Evolutionary conservation across 2,113 vertebrate genomes (phyloP).

Genomic region (Dissostichus mawsoni): DNA sequence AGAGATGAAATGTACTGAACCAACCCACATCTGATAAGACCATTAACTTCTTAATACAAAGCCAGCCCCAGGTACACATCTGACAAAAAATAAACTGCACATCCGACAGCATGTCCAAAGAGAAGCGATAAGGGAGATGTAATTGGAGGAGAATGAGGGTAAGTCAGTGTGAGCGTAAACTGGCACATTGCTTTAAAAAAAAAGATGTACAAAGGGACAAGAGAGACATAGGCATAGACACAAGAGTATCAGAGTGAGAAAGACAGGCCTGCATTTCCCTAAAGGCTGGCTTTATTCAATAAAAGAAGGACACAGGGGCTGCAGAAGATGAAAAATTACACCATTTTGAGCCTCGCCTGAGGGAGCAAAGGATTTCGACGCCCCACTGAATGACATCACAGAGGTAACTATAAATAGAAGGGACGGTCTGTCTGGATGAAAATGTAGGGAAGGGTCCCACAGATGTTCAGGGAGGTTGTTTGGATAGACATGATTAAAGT

Average conservation of each 20-base stretch:
- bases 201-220: slow-evolving; percentile 15
- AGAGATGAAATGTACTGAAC: too few relatives aligned
- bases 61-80: not conserved
- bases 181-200: slow-evolving; percentile 23
- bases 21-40: too few relatives aligned
- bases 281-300: slow-evolving; percentile 71
- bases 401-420: slow-evolving; percentile 69
- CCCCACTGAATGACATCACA: slow-evolving; percentile 76
- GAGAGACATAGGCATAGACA: slow-evolving; percentile 31
- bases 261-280: slow-evolving; percentile 50
- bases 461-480: slow-evolving; percentile 50
- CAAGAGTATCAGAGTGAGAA: slow-evolving; percentile 8
- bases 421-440: slow-evolving; percentile 53
- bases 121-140: slow-evolving; percentile 27
- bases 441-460: slow-evolving; percentile 33
- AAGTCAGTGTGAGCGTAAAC: slow-evolving; percentile 21
- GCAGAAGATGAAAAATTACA: slow-evolving; percentile 78
- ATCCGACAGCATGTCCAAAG: slow-evolving; percentile 34
- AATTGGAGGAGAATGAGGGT: slow-evolving; percentile 25
- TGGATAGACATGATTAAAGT: slow-evolving; percentile 65
- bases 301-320: slow-evolving; percentile 61
- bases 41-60: too few relatives aligned
- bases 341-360: slow-evolving; percentile 64
- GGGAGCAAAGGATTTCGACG: slow-evolving; percentile 60
- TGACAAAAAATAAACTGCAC: not conserved